Evolutionary conservation across 1,140 invertebrate genomes (phyloP), one percentile per base, ranked within the genome.

Genomic region (Plectus sambesii): DNA sequence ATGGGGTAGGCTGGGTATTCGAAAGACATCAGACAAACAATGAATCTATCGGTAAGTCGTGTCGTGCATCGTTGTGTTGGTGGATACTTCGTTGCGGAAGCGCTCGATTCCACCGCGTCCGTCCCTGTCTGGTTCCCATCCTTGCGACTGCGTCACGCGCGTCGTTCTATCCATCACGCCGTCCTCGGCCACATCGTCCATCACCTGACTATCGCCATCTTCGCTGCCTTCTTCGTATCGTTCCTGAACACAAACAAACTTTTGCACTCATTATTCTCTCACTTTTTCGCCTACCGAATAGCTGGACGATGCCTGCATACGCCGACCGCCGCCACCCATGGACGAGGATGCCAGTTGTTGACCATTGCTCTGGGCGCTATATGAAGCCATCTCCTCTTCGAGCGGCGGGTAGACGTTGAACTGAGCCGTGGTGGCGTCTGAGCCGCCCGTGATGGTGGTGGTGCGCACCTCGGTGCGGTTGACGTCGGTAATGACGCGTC

Each of bases 401-500:
- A 51, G 26, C 12, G 52, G 29, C 4, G 23, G 19, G 8, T 23
- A 25, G 3, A 15, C 39, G 4, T 37, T 8, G 15, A 26, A 48
- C 15, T 20, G 5, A 23, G 17, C 39, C 45, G 15, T 12, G 0
- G 35, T 12, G 12, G 23, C 37, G 15, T 38, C n/a, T 5, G 45
- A 38, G 5, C 12, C 6, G 17, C 42, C 1, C 17, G 22, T 43
- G 6, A 56, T 47, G 25, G 55, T 56, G 5, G 55, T 56, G 8
- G 55, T 56, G 33, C 52, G 29, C 17, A 56, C 44, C 38, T 56
- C 55, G 19, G 47, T 47, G 3, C 51, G 54, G 4, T 51, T 56
- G 33, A 56, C 55, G 27, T 56, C 55, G 40, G 55, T 56, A 6
- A 53, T 56, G n/a, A 56, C 53, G 33, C 55, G 19, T 42, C 44